Percentiles rank a stretch among this genome's conserved stretches.
Evolutionary conservation across 2,888 invertebrate species (phyloP).

Genomic region (Spialia ferax): DNA sequence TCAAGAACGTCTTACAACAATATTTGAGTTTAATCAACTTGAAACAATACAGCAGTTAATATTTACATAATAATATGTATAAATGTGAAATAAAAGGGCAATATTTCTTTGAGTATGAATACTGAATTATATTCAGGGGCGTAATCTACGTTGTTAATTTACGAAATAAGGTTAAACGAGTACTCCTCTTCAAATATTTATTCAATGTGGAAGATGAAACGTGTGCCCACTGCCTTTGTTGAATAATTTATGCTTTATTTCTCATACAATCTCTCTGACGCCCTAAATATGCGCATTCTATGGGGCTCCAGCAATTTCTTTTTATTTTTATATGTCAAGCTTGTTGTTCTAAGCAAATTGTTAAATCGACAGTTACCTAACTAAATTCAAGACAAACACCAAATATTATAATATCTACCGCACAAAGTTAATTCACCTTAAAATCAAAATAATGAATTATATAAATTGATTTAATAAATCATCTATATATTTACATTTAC

Average conservation of each 20-base stretch:
- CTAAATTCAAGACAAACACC: too few species aligned
- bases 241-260: constrained; percentile 79
- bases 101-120: constrained; percentile 32
- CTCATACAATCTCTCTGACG: constrained; percentile 57
- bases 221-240: constrained; percentile 68
- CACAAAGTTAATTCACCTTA: too few species aligned
- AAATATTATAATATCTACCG: too few species aligned
- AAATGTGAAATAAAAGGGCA: constrained; percentile 29
- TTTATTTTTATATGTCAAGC: constrained; percentile 19
- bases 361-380: background rate
- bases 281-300: constrained; percentile 33
- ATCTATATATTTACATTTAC: too few species aligned
- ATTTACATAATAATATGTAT: constrained; percentile 24
- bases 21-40: constrained; percentile 27
- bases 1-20: constrained; percentile 6
- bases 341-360: background rate
- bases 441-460: too few species aligned
- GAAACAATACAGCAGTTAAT: constrained; percentile 28
- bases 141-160: constrained; percentile 65
- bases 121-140: constrained; percentile 50
- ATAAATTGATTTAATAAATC: too few species aligned
- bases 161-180: constrained; percentile 66
- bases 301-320: constrained; percentile 15
- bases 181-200: constrained; percentile 66
- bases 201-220: constrained; percentile 75